Base-by-base conservation (phyloP, 2,797 vertebrate species). In the Lophura swinhoii region DNA sequence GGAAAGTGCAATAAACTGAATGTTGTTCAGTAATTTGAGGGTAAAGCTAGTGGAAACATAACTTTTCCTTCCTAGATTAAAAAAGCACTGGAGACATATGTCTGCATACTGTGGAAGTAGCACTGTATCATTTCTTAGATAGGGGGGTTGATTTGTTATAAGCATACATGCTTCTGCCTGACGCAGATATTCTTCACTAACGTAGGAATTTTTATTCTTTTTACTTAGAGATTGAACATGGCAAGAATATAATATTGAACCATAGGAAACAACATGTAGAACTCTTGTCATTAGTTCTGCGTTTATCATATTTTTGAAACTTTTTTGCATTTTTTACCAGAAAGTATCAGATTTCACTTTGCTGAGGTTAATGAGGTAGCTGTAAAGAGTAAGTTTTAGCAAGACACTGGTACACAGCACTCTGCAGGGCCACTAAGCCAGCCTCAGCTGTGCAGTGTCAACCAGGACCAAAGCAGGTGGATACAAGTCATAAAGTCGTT, bases 401-500 rank as follows among this genome's bases (percentile, higher is more conserved):
- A 73, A n/a, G 51, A 8, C 15, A 8, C 35, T 37, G n/a, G 21
- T 39, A 37, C 44, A 33, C 18, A 53, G 37, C 12, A 48, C 18
- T 62, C 24, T 20, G 10, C 6, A 44, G 48, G 41, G n/a, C 10
- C 44, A 3, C n/a, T 21, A 29, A 21, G 9, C 49, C 56, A 81
- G n/a, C 17, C 46, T 35, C 28, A 22, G 10, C 12, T 6, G 3
- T 1, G 1, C 22, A 28, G 37, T 9, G 9, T 26, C 31, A 29
- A 21, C 21, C 10, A 41, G 49, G 18, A 89, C 29, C 33, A 59
- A 63, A 43, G 37, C 43, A 49, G 9, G 28, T 44, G 23, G 20
- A 10, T 44, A 31, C 10, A 33, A 64, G n/a, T 55, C 53, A 55
- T 31, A 17, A 6, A 31, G 16, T 31, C 53, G 18, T 31, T 55